phyloP scores from a whole-genome alignment of 1,140 invertebrate genomes.

The Hyposmocoma kahamanoa region DNA sequence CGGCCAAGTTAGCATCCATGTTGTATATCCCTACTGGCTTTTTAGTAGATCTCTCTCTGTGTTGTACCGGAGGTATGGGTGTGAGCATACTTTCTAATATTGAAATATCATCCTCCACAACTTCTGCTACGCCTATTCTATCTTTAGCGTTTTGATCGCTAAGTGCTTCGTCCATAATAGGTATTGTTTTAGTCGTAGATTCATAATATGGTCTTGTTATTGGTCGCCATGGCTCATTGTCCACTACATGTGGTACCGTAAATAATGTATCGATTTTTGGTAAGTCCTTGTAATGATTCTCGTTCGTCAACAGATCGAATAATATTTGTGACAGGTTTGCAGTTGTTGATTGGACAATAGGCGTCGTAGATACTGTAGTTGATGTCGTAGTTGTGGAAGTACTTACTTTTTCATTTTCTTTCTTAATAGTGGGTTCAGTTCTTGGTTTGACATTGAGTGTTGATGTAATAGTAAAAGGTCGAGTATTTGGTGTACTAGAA shows the following conservation, averaged over 20 bases:
- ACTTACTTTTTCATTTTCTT: conserved; percentile 56
- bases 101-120: conserved; percentile 67
- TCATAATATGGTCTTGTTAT: conserved; percentile 67
- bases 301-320: conserved; percentile 52
- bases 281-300: conserved; percentile 66
- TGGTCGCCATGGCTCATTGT: conserved; percentile 75
- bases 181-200: conserved; percentile 36
- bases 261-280: conserved; percentile 70
- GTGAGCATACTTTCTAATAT: conserved; percentile 59
- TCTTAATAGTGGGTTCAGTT: conserved; percentile 39
- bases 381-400: conserved; percentile 26
- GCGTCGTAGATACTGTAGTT: conserved; percentile 33
- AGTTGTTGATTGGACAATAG: conserved; percentile 35
- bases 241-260: conserved; percentile 66
- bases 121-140: conserved; percentile 66
- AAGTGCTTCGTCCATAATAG: conserved; percentile 21
- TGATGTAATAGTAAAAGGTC: conserved; percentile 66
- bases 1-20: conserved; percentile 50
- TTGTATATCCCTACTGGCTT: conserved; percentile 41
- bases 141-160: conserved; percentile 54
- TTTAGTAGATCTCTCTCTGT: conserved; percentile 40
- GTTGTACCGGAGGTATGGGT: conserved; percentile 42
- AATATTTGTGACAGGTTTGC: conserved; percentile 63
- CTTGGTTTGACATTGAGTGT: conserved; percentile 60
- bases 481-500: conserved; percentile 40